Conservation (phyloP, 2,888 invertebrate species). For the Reticulitermes lucifugus region DNA sequence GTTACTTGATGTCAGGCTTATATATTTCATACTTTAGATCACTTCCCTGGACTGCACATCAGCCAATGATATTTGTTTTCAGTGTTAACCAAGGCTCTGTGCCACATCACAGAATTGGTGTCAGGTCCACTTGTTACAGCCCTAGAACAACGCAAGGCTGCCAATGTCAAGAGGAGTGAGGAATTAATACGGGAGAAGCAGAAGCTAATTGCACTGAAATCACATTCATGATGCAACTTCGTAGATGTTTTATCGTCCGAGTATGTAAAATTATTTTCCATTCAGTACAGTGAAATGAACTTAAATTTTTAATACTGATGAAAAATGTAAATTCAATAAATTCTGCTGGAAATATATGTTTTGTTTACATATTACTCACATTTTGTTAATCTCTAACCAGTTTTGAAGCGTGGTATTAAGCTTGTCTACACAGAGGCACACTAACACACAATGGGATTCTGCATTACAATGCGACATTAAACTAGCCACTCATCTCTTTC, state of each 20-base stretch:
- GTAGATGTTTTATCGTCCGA: not conserved
- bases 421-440: too few species aligned
- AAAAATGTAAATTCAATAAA: not conserved
- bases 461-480: too few species aligned
- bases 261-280: not conserved
- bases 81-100: constrained; percentile 68
- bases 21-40: too few species aligned
- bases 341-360: not conserved
- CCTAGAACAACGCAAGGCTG: constrained; percentile 56
- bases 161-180: constrained; percentile 41
- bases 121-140: constrained; percentile 61
- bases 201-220: constrained; percentile 17
- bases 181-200: constrained; percentile 43
- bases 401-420: too few species aligned
- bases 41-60: too few species aligned
- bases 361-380: too few species aligned
- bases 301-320: not conserved
- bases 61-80: constrained; percentile 55
- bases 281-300: not conserved
- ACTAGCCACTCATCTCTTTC: too few species aligned
- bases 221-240: constrained; percentile 1
- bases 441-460: too few species aligned
- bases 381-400: too few species aligned
- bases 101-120: constrained; percentile 64
- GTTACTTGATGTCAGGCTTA: too few species aligned